Conservation (phyloP, 2,797 vertebrate species). For the Megaceryle alcyon region DNA sequence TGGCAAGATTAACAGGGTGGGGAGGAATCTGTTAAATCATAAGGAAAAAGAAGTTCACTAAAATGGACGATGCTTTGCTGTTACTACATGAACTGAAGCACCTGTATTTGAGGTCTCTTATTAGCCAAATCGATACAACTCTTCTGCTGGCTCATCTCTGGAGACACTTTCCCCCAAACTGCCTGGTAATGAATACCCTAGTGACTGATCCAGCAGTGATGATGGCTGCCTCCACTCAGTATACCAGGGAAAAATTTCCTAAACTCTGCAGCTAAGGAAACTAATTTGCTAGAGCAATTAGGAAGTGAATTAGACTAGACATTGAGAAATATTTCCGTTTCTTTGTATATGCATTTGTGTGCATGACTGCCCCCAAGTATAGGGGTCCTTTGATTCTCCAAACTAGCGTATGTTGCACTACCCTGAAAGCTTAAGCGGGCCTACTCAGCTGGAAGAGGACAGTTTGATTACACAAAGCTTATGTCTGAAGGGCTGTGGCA, state of each 20-base stretch:
- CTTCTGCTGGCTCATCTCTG: neutral
- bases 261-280: neutral
- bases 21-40: neutral
- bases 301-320: conserved; percentile 41
- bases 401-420: conserved; percentile 4
- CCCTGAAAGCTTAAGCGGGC: neutral
- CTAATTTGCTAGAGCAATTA: conserved; percentile 51
- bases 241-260: neutral
- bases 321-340: conserved; percentile 23
- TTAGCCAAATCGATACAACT: neutral
- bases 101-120: neutral
- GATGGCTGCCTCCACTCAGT: neutral
- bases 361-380: conserved; percentile 40
- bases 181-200: neutral
- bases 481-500: neutral
- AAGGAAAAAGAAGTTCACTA: neutral
- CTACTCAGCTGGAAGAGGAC: conserved; percentile 39
- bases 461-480: conserved; percentile 24
- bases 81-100: neutral
- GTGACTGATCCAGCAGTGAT: neutral
- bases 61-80: neutral
- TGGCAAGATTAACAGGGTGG: neutral
- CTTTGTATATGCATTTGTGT: conserved; percentile 50
- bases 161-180: neutral
- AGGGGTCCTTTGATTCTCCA: conserved; percentile 37